phyloP scores from a whole-genome alignment of 2,888 invertebrate species.

The Phrixothrix hirtus region DNA sequence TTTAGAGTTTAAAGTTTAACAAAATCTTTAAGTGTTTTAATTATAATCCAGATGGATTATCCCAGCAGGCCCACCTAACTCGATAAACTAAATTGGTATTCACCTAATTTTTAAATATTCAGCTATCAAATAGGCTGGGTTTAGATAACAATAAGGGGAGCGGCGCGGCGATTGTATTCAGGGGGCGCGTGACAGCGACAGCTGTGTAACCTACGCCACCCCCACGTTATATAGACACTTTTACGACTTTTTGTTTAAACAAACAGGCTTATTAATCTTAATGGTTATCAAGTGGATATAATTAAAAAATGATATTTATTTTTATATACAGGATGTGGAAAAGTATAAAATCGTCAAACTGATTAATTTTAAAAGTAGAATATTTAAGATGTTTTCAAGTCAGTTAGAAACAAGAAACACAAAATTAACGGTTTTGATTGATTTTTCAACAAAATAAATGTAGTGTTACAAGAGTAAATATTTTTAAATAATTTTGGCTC shows the following conservation, averaged over 20 bases:
- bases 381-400: too few relatives aligned
- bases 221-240: conserved; percentile 29
- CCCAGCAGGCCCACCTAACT: too few relatives aligned
- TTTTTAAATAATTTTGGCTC: background rate
- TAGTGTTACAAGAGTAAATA: background rate
- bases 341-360: too few relatives aligned
- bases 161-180: conserved; percentile 31
- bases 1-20: too few relatives aligned
- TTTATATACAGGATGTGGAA: background rate
- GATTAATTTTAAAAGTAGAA: too few relatives aligned
- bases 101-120: conserved; percentile 18
- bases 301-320: background rate
- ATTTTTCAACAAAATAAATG: background rate
- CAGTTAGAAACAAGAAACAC: too few relatives aligned
- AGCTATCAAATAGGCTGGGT: conserved; percentile 33
- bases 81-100: too few relatives aligned
- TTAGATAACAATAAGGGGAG: conserved; percentile 36
- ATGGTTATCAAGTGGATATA: background rate
- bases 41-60: too few relatives aligned
- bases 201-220: conserved; percentile 34
- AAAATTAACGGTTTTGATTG: too few relatives aligned
- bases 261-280: conserved; percentile 6
- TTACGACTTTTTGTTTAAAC: conserved; percentile 21
- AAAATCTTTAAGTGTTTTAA: too few relatives aligned
- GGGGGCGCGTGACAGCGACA: conserved; percentile 34